Base-by-base conservation (phyloP, 2,113 vertebrate species). In the Plecotus auritus region DNA sequence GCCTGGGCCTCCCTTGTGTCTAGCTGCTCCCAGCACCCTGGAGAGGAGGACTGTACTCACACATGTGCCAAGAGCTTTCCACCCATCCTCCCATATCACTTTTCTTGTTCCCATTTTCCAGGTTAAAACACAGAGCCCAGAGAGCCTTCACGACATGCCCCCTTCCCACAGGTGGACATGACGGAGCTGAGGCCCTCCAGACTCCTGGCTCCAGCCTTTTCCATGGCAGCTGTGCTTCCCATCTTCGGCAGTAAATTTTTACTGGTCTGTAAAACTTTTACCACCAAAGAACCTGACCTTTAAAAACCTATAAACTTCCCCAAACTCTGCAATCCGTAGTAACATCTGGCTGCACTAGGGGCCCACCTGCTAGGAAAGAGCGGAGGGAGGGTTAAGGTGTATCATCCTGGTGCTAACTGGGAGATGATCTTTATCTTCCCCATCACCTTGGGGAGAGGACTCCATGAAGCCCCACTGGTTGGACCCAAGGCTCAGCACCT, bases 201-300 rank as follows among this genome's bases (percentile, higher is more conserved):
- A 51, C 40, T 64, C 88, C 82, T 22, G 61, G 54, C 59, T 93
- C 61, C 42, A 59, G 85, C 22, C 28, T 73, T 72, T 91, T 59
- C 54, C 47, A 13, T 22, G 4, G 37, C 47, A 78, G 90, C 77
- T 30, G 16, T 45, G 51, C 69, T 84, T 95, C 61, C 42, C 49
- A 14, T 76, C 83, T 91, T 93, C 56, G 6, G 66, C 72, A 69
- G 59, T 93, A 90, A 95, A 95, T 20, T 94, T 97, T 97, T 95
- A 97, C 95, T 94, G 78, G 78, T 91, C 96, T 95, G 64, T 97
- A 96, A 97, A 96, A 94, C 73, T 95, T 97, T 91, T 93, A 97
- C 64, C 85, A 86, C 82, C 77, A 66, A 85, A 90, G 72, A 59
- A 23, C 90, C 90, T 93, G 94, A 78, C 88, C 90, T 96, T 97